A percentile compares a stretch with the other conserved stretches of the same genome.
phyloP scores from a whole-genome alignment of 2,888 invertebrate species.

The Cephus spinipes region DNA sequence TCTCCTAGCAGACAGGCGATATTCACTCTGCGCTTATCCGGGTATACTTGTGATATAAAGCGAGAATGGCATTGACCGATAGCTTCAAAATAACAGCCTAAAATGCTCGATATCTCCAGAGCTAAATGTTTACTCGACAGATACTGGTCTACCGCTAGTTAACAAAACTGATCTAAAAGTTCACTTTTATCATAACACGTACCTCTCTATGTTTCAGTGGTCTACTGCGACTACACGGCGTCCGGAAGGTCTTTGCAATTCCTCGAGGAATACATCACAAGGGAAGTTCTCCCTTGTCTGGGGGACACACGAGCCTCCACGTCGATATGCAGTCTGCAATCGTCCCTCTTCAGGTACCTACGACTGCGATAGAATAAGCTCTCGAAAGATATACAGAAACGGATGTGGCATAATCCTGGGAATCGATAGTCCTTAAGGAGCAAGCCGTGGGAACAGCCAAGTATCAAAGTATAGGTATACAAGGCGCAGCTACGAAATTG shows the following conservation, averaged over 20 bases:
- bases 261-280: constrained; percentile 85
- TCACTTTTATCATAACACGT: not conserved
- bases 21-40: not conserved
- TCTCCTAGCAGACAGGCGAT: not conserved
- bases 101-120: not conserved
- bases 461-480: not conserved
- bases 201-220: constrained; percentile 71
- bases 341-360: constrained; percentile 83
- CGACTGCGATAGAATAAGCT: not conserved
- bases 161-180: not conserved
- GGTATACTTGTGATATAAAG: not conserved
- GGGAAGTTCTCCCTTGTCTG: constrained; percentile 85
- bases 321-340: constrained; percentile 87
- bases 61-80: not conserved
- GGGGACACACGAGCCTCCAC: constrained; percentile 87
- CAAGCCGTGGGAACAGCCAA: not conserved
- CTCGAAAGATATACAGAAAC: not conserved
- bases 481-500: not conserved
- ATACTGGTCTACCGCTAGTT: not conserved
- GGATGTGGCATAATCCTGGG: not conserved
- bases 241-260: constrained; percentile 86
- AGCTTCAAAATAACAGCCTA: not conserved
- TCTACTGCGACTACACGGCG: constrained; percentile 90
- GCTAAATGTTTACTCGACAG: not conserved
- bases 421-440: not conserved